These are phyloP conservation scores for Scaptomyza hsui DNA, from an alignment of 1,140 invertebrate species.

Conservation along the genomic window DNA sequence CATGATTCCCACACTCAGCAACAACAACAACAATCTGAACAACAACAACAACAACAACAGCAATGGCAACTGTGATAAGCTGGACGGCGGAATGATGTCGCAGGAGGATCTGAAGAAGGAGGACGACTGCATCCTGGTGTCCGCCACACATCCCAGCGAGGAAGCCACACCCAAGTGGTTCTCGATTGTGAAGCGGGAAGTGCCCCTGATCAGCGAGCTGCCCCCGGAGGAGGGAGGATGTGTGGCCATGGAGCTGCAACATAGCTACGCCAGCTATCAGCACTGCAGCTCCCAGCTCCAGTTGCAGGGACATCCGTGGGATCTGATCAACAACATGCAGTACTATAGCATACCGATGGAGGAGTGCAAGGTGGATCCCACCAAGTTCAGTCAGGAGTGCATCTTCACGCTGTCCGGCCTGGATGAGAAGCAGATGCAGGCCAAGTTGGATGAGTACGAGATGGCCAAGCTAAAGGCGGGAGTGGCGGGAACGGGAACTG, in stretches of 20 bases:
- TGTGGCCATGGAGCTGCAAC: conserved; percentile 59
- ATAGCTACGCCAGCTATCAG: conserved; percentile 65
- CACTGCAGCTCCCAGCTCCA: conserved; percentile 84
- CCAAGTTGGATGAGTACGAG: conserved; percentile 82
- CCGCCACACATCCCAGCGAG: conserved; percentile 50
- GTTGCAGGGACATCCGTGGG: conserved; percentile 86
- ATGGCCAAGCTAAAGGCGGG: conserved; percentile 19
- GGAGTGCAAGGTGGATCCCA: conserved; percentile 84
- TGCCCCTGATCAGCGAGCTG: conserved; percentile 75
- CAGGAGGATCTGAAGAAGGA: conserved; percentile 72
- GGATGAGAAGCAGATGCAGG: conserved; percentile 85
- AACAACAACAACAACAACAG: conserved; percentile 35
- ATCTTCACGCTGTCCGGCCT: conserved; percentile 86
- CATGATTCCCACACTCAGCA: conserved; percentile 64
- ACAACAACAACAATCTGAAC: conserved; percentile 38
- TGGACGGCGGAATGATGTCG: conserved; percentile 48
- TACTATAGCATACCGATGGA: conserved; percentile 86
- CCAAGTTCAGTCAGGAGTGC: conserved; percentile 84
- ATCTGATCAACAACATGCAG: conserved; percentile 86
- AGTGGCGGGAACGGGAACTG: background rate
- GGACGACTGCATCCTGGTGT: conserved; percentile 78
- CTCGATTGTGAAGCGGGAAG: conserved; percentile 84
- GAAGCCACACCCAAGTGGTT: conserved; percentile 85
- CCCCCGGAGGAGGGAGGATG: conserved; percentile 57
- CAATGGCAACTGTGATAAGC: conserved; percentile 78